Evolutionary conservation across 2,113 vertebrate species (phyloP), one percentile per base, ranked within the genome.

Genomic region (Chaetura pelagica): DNA sequence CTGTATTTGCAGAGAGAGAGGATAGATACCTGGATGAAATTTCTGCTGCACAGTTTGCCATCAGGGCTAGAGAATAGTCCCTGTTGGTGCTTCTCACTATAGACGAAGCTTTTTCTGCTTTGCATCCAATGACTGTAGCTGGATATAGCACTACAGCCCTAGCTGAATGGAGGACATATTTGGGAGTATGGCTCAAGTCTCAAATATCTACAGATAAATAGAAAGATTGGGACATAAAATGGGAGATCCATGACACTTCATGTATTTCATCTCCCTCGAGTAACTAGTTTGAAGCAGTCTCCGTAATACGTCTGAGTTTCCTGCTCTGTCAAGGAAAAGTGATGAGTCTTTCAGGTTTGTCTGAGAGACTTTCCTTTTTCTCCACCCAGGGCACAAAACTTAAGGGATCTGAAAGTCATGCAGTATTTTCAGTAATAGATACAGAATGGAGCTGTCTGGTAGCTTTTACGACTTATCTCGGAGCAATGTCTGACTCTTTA

Each of bases 271-370:
- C 81, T 89, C n/a, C 13, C 7, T 84, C 61, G 42, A 62, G 57
- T 27, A 35, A 44, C 4, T 1, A 0, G 6, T 83, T 89, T 74
- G 48, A 89, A 87, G 17, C 16, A 84, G 17, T 42, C 9, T 5
- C 17, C 3, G 1, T 63, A 71, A 74, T 0, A 0, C 5, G 29
- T 7, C 19, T 57, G 15, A 46, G n/a, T 55, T 74, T 89, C 51
- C 42, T 78, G 15, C 12, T 16, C 15, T 34, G 32, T 49, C 18
- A 62, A 57, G 67, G 57, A 42, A 64, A 73, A 72, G 29, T 12
- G 24, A 46, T 30, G 23, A 64, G 6, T 52, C 17, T 71, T 87
- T 87, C 34, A 59, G 22, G 29, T 20, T 59, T 3, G 2, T 59
- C 13, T 0, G 0, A 69, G 34, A 27, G 49, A 30, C 1, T 0